Percentiles rank a stretch among this genome's conserved stretches.
Evolutionary conservation across 1,140 invertebrate species (phyloP).

Genomic region (Cotesia typhae): DNA sequence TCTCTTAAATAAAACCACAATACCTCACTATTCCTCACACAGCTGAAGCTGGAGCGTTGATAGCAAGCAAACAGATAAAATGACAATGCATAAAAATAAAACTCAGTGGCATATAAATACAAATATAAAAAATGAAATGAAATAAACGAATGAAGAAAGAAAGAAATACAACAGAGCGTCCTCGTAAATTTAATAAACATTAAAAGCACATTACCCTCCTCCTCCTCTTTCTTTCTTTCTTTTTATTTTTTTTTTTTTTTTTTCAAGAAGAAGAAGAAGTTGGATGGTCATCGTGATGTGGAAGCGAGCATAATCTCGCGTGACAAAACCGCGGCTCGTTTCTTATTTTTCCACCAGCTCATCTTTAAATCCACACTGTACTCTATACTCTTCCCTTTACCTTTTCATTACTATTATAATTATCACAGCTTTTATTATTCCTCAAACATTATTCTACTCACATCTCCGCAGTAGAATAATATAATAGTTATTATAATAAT

Average conservation of each 20-base stretch:
- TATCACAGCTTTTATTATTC: background rate
- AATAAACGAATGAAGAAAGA: slow-evolving; percentile 2
- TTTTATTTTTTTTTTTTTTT: too few species aligned
- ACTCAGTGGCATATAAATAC: background rate
- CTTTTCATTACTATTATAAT: background rate
- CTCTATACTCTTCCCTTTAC: background rate
- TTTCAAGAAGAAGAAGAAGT: slow-evolving; percentile 11
- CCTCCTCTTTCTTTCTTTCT: too few species aligned
- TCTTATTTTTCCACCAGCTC: slow-evolving; percentile 3
- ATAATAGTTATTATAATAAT: too few species aligned
- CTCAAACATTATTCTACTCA: background rate
- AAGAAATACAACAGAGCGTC: slow-evolving; percentile 27
- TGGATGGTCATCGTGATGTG: slow-evolving; percentile 32
- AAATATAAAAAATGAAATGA: background rate
- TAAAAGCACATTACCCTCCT: slow-evolving; percentile 41
- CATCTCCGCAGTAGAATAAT: too few species aligned
- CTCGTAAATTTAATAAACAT: slow-evolving; percentile 44
- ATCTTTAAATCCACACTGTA: background rate
- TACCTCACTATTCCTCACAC: background rate
- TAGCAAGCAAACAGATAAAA: background rate
- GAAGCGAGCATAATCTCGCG: slow-evolving; percentile 38
- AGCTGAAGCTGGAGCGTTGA: background rate
- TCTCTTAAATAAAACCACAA: too few species aligned
- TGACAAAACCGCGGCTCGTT: slow-evolving; percentile 37
- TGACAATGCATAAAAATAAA: slow-evolving; percentile 1